Base-by-base conservation (phyloP, 2,113 vertebrate species). In the Perca flavescens region DNA sequence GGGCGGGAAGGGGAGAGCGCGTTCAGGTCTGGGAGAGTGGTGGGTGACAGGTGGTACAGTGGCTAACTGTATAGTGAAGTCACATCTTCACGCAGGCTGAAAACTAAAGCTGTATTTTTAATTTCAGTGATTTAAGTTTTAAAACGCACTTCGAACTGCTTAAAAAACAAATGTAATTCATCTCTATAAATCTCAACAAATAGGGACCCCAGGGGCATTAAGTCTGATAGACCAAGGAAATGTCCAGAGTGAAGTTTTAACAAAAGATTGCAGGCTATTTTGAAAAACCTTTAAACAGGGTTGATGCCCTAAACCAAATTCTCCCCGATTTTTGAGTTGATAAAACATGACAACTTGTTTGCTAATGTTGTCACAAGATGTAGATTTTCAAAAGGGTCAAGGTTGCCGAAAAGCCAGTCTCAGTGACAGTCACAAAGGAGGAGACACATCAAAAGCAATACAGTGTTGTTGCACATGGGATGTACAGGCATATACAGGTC, bases 391-490 rank as follows among this genome's bases (percentile, higher is more conserved):
- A 56, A 74, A 58, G 22, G 47, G 58, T 66, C 28, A 52, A 47
- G 64, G 31, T 74, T 63, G 78, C 82, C 87, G 63, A 71, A 76
- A 83, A 87, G 84, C 89, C 90, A 67, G 88, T 87, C 84, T 90
- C 74, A 76, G 92, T 87, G 85, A 90, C 86, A 82, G 82, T 92
- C 88, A 91, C 84, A 85, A 62, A 92, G 93, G 86, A 92, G 87
- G 88, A 91, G 89, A 90, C 74, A 93, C 89, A 92, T 93, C 88
- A 82, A 93, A 93, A 94, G 88, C 92, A 90, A 85, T 90, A 92
- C 91, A 90, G 91, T 93, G 92, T 88, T 88, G 86, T 90, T 87
- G 90, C 90, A 94, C 89, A 89, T 93, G 91, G 85, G 86, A 90
- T 93, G 89, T 91, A 92, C 90, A 88, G 89, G 88, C 86, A 91